These are phyloP conservation scores for Paramormyrops hopkinsi DNA, from an alignment of 2,797 vertebrate genomes.

Conservation along the genomic window DNA sequence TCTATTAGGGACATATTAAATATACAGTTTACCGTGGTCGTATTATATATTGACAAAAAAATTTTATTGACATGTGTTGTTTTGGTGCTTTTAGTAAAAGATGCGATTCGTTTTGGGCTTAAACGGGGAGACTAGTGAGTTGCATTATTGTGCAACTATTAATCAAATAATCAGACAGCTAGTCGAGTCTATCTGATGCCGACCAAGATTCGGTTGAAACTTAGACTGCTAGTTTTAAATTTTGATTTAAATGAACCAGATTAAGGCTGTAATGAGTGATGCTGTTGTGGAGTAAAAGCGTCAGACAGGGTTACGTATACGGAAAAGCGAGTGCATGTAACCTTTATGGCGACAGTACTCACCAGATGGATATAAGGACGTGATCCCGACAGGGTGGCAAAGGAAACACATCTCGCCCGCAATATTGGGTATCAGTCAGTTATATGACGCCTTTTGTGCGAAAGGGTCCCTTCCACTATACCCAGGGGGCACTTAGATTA, in stretches of 20 bases:
- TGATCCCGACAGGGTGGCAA: neutral
- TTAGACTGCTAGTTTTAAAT: neutral
- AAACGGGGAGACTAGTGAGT: neutral
- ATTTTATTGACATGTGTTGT: neutral
- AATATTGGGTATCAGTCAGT: slow-evolving; percentile 5
- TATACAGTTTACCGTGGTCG: neutral
- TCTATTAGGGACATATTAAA: neutral
- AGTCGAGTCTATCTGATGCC: neutral
- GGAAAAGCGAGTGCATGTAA: neutral
- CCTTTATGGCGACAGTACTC: neutral
- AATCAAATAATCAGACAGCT: neutral
- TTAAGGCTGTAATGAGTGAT: neutral
- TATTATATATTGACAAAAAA: neutral
- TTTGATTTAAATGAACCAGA: neutral
- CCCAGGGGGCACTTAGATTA: neutral
- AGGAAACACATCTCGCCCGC: neutral
- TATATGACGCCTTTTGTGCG: slow-evolving; percentile 36
- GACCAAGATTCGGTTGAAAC: neutral
- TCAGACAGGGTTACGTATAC: neutral
- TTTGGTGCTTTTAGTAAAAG: neutral
- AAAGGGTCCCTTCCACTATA: slow-evolving; percentile 20
- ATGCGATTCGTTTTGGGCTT: neutral
- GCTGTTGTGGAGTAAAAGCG: neutral
- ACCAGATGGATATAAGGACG: neutral
- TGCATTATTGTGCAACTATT: neutral